Evolutionary conservation across 2,797 vertebrate genomes (phyloP), one percentile per base, ranked within the genome.

Genomic region (Cynopterus sphinx): DNA sequence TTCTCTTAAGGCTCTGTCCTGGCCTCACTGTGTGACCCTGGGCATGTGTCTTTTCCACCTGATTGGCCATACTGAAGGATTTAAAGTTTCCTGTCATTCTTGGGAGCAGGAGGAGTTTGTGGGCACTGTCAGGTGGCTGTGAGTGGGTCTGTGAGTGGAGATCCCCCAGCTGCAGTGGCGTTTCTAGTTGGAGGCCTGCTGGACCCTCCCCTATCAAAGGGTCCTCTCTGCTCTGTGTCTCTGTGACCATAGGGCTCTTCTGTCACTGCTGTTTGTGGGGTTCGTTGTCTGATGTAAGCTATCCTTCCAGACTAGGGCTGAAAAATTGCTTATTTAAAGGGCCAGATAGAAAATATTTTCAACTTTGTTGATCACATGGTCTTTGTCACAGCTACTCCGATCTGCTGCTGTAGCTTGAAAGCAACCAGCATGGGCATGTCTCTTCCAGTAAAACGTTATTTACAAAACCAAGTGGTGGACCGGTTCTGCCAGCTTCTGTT

Each of bases 381-480:
- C 41, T 82, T 87, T 74, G 26, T 82, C 51, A 68, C 17, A 81
- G 13, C 31, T 57, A 22, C 22, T 70, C 55, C 73, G 4, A 33
- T 26, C 33, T 92, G 73, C 28, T 15, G 9, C 36, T 33, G 22
- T 51, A 53, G 79, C 26, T 10, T 5, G 67, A 82, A 75, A 92
- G 67, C 75, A 61, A 31, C 46, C 71, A 6, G 24, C 63, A 33
- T 57, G 3, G 36, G 36, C 15, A 4, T 91, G 63, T 90, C 33
- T 65, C 16, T 95, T 59, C 65, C 41, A 82, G 36, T 91, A 61
- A 89, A 95, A 41, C 63, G 84, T 89, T 63, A 53, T 86, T 68
- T 67, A 46, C 5, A 67, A 81, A 70, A 46, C 59, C 41, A 15
- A 2, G 1, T 10, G 21, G 59, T 21, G 36, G 86, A 57, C 41